These are phyloP conservation scores for Heteromyza rotundicornis DNA, from an alignment of 2,888 invertebrate genomes.

Conservation along the genomic window DNA sequence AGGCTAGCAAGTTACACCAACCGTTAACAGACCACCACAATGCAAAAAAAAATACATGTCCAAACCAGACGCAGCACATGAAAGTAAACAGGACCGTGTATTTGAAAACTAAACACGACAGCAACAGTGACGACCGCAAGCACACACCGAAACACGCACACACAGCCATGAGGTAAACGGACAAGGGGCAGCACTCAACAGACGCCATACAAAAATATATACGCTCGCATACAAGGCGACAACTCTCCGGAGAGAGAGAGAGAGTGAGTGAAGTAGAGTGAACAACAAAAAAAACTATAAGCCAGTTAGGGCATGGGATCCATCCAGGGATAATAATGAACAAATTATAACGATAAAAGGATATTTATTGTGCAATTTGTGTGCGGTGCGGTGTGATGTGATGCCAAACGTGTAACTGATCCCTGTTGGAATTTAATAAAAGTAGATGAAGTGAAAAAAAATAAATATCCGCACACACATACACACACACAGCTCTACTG, in stretches of 20 bases:
- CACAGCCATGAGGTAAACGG: too few species aligned
- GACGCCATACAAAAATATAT: too few species aligned
- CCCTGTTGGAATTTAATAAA: neutral
- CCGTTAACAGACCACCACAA: neutral
- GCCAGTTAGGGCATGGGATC: neutral
- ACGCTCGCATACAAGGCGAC: too few species aligned
- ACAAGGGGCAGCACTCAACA: too few species aligned
- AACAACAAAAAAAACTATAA: neutral
- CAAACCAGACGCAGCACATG: neutral
- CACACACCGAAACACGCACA: too few species aligned
- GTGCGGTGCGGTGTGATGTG: neutral
- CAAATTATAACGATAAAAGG: constrained; percentile 55
- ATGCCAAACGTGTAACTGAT: neutral
- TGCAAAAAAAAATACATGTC: neutral
- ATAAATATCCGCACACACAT: too few species aligned
- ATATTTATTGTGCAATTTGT: constrained; percentile 51
- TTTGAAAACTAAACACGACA: too few species aligned
- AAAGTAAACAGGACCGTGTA: neutral
- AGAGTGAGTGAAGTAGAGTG: neutral
- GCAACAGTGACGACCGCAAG: too few species aligned
- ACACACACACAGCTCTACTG: neutral
- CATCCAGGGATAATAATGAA: constrained; percentile 21
- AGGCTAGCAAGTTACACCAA: neutral
- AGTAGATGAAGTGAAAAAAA: neutral
- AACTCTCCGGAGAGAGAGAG: neutral